Evolutionary conservation across 2,888 invertebrate genomes (phyloP).

Genomic region (Leistus spinibarbis): DNA sequence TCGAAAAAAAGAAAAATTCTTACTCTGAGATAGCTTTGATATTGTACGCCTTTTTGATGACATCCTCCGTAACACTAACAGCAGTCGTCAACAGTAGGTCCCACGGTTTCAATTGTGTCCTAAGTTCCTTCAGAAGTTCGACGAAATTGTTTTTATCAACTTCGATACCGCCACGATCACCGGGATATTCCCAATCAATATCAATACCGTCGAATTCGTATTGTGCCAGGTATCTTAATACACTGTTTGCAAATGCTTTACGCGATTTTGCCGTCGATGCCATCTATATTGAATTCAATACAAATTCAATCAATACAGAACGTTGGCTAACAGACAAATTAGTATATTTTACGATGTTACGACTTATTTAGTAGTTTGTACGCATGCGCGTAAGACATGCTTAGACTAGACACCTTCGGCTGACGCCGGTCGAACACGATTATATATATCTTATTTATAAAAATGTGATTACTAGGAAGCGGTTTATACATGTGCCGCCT

Average conservation of each 20-base stretch:
- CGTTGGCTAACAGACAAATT: not conserved
- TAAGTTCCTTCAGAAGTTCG: constrained; percentile 54
- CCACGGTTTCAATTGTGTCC: constrained; percentile 53
- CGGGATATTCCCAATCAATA: constrained; percentile 61
- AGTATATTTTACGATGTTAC: no score
- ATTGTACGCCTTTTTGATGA: constrained; percentile 55
- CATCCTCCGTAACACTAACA: constrained; percentile 55
- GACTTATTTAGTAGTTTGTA: no score
- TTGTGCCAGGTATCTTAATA: constrained; percentile 49
- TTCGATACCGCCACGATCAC: constrained; percentile 54
- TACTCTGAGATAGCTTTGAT: constrained; percentile 53
- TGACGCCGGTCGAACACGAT: no score
- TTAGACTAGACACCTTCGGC: no score
- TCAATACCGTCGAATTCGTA: constrained; percentile 61
- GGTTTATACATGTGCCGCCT: no score
- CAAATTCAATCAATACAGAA: not conserved
- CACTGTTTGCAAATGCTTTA: constrained; percentile 56
- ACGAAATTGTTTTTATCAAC: constrained; percentile 57
- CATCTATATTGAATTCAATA: constrained; percentile 51
- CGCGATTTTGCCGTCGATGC: constrained; percentile 52
- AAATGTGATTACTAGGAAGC: no score
- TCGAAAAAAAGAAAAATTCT: constrained; percentile 31
- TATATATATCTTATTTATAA: no score
- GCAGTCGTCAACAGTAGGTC: constrained; percentile 58
- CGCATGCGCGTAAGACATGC: no score